phyloP scores from a whole-genome alignment of 2,113 vertebrate species.

The Leiothrix lutea region DNA sequence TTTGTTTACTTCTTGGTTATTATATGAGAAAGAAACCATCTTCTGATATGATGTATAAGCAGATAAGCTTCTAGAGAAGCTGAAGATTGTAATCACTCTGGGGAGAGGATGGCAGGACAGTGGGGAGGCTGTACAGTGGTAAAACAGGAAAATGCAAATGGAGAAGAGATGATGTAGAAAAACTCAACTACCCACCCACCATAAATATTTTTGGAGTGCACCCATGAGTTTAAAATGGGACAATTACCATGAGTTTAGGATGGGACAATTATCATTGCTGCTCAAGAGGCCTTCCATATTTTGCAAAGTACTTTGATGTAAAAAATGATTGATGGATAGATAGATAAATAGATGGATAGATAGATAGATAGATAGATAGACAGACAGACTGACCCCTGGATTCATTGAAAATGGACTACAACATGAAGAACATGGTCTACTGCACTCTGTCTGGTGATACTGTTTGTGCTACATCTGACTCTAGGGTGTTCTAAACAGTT shows the following conservation, averaged over 20 bases:
- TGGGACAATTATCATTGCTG: neutral
- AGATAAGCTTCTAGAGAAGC: neutral
- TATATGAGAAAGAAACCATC: neutral
- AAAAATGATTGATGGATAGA: neutral
- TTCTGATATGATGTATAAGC: neutral
- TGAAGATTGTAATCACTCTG: neutral
- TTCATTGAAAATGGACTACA: neutral
- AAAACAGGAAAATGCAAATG: neutral
- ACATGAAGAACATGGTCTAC: neutral
- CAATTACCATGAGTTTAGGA: neutral
- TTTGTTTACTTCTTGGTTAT: neutral
- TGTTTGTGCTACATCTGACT: neutral
- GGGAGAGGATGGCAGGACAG: neutral
- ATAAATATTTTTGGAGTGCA: neutral
- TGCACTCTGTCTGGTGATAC: neutral
- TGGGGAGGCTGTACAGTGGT: neutral
- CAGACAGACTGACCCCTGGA: rapidly evolving
- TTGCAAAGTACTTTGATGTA: neutral
- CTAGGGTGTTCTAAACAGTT: neutral
- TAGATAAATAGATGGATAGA: too few species aligned
- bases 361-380: neutral
- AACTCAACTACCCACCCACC: neutral
- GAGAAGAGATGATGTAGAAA: neutral
- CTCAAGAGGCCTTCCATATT: neutral
- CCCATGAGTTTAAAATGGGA: neutral